Conservation (phyloP, 2,113 vertebrate genomes). For the Aptenodytes patagonicus region DNA sequence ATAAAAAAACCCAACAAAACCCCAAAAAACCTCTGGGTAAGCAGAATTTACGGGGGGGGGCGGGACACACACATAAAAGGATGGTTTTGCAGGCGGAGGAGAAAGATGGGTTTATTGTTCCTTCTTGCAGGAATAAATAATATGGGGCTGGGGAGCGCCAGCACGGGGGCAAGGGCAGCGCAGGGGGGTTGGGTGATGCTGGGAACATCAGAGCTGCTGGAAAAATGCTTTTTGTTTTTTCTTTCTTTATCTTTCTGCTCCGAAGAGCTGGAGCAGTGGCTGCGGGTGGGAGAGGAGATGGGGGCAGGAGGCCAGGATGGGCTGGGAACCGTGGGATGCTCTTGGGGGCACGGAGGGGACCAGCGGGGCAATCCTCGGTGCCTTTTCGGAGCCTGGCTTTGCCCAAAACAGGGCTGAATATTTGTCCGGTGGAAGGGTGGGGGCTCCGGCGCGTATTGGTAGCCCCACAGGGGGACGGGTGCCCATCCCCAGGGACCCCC, state of each 20-base stretch:
- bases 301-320: neutral
- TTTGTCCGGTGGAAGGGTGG: neutral
- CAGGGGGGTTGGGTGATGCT: neutral
- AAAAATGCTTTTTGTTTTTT: neutral
- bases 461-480: neutral
- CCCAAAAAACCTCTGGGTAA: neutral
- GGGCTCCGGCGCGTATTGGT: neutral
- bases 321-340: neutral
- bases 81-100: neutral
- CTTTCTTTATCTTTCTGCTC: conserved; percentile 14
- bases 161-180: neutral
- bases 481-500: neutral
- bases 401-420: neutral
- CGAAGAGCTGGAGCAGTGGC: neutral
- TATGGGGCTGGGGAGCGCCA: neutral
- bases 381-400: neutral
- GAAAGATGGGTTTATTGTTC: conserved; percentile 36
- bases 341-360: rapidly evolving
- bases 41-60: neutral
- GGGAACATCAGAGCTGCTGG: neutral
- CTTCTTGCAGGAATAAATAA: conserved; percentile 16
- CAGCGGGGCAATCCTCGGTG: rapidly evolving
- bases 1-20: neutral
- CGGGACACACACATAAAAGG: neutral
- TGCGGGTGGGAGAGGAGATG: neutral